phyloP scores from a whole-genome alignment of 2,888 invertebrate genomes.

The Heliconius aoede region DNA sequence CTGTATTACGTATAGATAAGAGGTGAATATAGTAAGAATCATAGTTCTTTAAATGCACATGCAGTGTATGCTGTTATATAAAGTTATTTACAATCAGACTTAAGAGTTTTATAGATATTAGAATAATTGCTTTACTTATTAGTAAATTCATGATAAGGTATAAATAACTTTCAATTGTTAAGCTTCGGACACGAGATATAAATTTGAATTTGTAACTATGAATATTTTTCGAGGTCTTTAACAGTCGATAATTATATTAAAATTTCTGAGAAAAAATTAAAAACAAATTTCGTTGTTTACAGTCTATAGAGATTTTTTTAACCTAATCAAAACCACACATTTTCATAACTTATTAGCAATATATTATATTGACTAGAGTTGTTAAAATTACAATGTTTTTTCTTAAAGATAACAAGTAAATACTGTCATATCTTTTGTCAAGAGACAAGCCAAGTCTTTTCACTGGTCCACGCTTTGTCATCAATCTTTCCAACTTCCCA shows the following conservation, averaged over 20 bases:
- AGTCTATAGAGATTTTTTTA: not conserved
- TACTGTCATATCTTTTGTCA: not conserved
- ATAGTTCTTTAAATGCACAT: not conserved
- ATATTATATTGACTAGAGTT: not conserved
- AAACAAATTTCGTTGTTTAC: not conserved
- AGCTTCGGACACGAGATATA: too few species aligned
- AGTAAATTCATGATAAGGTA: not conserved
- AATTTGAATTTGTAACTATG: not conserved
- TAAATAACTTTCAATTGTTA: too few species aligned
- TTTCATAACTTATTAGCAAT: not conserved
- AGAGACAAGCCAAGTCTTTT: constrained; percentile 12
- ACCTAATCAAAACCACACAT: not conserved
- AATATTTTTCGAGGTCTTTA: too few species aligned
- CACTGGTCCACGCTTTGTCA: constrained; percentile 9
- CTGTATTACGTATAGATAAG: constrained; percentile 1
- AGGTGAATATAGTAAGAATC: not conserved
- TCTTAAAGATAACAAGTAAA: not conserved
- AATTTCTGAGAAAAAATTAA: not conserved
- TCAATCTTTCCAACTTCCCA: not conserved
- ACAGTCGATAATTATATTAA: not conserved
- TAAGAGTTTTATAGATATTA: constrained; percentile 7
- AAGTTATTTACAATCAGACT: constrained; percentile 36
- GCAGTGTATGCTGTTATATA: not conserved
- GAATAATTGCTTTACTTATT: not conserved
- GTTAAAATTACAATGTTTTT: not conserved